phyloP scores from a whole-genome alignment of 2,113 vertebrate species.

The Macrotis lagotis region DNA sequence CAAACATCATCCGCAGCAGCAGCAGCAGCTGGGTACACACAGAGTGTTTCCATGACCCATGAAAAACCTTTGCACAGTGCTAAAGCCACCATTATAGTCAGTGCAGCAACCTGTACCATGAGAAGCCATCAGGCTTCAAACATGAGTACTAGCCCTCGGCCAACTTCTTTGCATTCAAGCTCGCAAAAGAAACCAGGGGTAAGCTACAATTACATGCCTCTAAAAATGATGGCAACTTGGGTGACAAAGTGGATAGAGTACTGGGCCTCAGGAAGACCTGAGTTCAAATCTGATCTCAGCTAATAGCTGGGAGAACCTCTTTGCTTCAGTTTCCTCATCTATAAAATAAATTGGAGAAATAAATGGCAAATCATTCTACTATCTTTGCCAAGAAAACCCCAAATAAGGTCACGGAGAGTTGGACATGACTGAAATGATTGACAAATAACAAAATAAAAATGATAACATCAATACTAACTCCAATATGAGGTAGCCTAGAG shows the following conservation, averaged over 20 bases:
- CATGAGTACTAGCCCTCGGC: not conserved
- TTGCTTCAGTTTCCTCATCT: not conserved
- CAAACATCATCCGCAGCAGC: no score
- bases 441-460: not conserved
- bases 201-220: not conserved
- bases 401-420: no score
- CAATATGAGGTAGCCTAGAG: no score
- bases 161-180: not conserved
- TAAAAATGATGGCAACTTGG: not conserved
- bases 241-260: not conserved
- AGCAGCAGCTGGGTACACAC: not conserved
- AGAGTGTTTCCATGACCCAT: not conserved
- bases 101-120: no score
- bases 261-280: not conserved
- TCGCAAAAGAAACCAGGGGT: not conserved
- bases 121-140: not conserved
- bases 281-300: not conserved
- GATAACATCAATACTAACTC: no score
- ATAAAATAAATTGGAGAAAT: not conserved
- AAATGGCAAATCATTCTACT: not conserved
- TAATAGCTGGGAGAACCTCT: no score
- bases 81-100: not conserved
- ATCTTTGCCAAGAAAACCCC: not conserved
- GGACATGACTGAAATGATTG: no score
- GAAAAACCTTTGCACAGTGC: not conserved